These are phyloP conservation scores for Oscheius sp. DNA, from an alignment of 2,888 invertebrate species.

Conservation along the genomic window DNA sequence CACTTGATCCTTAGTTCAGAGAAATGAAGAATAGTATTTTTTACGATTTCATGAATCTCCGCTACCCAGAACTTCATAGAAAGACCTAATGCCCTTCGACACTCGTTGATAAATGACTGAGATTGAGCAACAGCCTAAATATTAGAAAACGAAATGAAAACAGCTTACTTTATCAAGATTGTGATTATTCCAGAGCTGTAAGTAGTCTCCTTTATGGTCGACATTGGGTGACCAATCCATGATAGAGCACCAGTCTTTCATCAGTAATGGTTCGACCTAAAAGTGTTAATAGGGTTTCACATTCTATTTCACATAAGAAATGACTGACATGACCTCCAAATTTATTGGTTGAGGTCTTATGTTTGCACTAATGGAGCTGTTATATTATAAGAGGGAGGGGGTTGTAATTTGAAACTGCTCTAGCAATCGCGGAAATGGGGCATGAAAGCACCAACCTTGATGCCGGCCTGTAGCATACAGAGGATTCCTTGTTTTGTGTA, in stretches of 20 bases:
- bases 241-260: conserved; percentile 70
- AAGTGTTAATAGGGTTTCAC: neutral
- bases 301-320: neutral
- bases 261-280: conserved; percentile 68
- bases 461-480: conserved; percentile 69
- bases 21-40: conserved; percentile 70
- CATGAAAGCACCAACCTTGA: conserved; percentile 44
- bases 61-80: conserved; percentile 71
- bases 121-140: conserved; percentile 69
- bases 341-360: conserved; percentile 7
- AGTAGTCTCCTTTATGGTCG: conserved; percentile 70
- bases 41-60: conserved; percentile 70
- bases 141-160: neutral
- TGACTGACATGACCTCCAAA: neutral
- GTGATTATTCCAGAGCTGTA: conserved; percentile 70
- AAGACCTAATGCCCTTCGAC: conserved; percentile 69
- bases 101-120: conserved; percentile 70
- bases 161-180: conserved; percentile 64
- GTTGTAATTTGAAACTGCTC: conserved; percentile 5
- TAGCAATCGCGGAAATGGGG: conserved; percentile 22
- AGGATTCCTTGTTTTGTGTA: conserved; percentile 71
- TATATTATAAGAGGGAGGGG: conserved; percentile 19
- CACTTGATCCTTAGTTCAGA: conserved; percentile 69
- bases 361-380: conserved; percentile 23
- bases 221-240: conserved; percentile 70